Conservation (phyloP, 1,140 invertebrate species). For the Aphelinus atriplicis region DNA sequence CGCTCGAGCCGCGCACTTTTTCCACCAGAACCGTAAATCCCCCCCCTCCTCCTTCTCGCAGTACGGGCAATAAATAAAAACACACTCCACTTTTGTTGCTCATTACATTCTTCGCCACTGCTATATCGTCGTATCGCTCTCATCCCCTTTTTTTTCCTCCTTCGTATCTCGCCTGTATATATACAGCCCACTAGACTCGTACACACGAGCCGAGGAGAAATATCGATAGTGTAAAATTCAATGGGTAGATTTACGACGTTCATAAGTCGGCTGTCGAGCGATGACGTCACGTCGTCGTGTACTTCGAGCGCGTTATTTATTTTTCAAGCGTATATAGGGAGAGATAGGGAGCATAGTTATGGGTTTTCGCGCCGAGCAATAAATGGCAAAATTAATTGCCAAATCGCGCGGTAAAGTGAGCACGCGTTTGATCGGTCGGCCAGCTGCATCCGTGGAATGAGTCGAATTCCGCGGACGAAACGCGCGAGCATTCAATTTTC, state of each 20-base stretch:
- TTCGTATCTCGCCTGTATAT: not conserved
- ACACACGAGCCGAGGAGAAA: slow-evolving; percentile 36
- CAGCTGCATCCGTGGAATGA: slow-evolving; percentile 7
- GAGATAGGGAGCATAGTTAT: no score
- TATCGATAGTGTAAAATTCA: slow-evolving; percentile 55
- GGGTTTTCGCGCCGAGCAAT: slow-evolving; percentile 35
- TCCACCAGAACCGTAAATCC: slow-evolving; percentile 18
- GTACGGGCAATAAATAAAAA: slow-evolving; percentile 32
- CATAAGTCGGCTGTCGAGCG: slow-evolving; percentile 46
- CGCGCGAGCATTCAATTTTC: not conserved
- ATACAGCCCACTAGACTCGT: not conserved
- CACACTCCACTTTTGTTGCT: slow-evolving; percentile 30
- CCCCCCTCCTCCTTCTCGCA: not conserved
- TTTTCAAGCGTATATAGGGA: no score
- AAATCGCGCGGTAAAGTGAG: slow-evolving; percentile 28
- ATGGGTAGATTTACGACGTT: slow-evolving; percentile 53
- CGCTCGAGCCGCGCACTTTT: not conserved
- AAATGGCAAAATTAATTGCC: slow-evolving; percentile 53
- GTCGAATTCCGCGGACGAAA: slow-evolving; percentile 18
- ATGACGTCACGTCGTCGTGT: slow-evolving; percentile 44
- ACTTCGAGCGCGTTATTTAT: no score
- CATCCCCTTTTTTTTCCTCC: not conserved
- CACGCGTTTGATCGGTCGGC: slow-evolving; percentile 46
- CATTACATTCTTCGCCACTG: slow-evolving; percentile 33
- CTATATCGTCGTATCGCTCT: no score